phyloP scores from a whole-genome alignment of 2,888 invertebrate species.

The Dynastes grantii region DNA sequence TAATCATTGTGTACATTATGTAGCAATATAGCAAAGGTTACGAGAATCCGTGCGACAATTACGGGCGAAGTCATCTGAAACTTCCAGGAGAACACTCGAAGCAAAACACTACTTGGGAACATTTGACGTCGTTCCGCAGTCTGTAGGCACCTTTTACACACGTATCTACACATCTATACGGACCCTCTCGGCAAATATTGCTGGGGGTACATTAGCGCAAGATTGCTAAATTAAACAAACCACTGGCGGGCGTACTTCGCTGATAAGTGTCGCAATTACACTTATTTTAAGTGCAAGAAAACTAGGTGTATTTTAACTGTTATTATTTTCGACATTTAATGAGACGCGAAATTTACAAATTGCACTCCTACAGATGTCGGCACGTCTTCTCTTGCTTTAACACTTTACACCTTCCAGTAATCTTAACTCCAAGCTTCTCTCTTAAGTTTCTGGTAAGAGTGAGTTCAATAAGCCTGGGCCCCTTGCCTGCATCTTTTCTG shows the following conservation, averaged over 20 bases:
- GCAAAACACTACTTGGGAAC: constrained; percentile 55
- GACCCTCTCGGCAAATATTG: constrained; percentile 64
- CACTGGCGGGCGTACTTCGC: constrained; percentile 61
- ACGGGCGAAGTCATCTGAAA: constrained; percentile 58
- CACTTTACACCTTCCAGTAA: neutral
- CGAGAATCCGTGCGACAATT: constrained; percentile 54
- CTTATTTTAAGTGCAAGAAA: constrained; percentile 60
- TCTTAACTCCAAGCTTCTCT: no score
- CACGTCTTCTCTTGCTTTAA: neutral
- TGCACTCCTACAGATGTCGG: neutral
- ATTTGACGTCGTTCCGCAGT: constrained; percentile 56
- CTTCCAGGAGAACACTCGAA: constrained; percentile 55
- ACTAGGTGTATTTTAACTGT: constrained; percentile 58
- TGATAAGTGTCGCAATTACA: constrained; percentile 64
- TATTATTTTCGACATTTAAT: constrained; percentile 51
- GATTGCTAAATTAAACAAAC: constrained; percentile 68
- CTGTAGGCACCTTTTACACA: constrained; percentile 57
- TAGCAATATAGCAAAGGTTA: constrained; percentile 48
- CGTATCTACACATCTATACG: constrained; percentile 57
- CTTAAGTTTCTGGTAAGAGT: no score
- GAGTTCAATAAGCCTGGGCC: no score
- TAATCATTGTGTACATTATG: constrained; percentile 42
- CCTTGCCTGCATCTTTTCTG: no score
- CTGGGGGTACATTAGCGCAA: constrained; percentile 62
- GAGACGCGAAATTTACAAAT: constrained; percentile 33